Evolutionary conservation across 92 coral and sea anemone species (phyloP).

Genomic region (Plumapathes pennacea): DNA sequence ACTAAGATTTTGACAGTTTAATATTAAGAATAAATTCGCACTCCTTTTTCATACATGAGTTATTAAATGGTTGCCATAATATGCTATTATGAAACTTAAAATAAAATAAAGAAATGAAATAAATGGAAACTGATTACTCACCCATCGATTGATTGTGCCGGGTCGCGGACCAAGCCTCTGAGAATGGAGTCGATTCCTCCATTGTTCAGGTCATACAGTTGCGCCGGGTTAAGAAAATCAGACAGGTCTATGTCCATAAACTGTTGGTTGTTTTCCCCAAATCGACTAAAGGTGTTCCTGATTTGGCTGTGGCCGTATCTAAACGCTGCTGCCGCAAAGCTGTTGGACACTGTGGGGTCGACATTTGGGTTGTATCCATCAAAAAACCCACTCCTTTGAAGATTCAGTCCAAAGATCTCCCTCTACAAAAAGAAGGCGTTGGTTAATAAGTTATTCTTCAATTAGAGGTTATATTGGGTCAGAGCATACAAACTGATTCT

Average conservation of each 20-base stretch:
- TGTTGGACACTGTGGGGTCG: slow-evolving; percentile 38
- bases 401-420: neutral
- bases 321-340: slow-evolving; percentile 63
- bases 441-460: no score
- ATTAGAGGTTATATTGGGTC: no score
- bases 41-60: no score
- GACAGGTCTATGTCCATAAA: slow-evolving; percentile 17
- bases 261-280: slow-evolving; percentile 31
- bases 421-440: no score
- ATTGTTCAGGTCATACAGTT: slow-evolving; percentile 23
- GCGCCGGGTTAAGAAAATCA: slow-evolving; percentile 44
- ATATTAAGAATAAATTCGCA: no score
- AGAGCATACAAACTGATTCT: no score
- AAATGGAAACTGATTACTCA: no score
- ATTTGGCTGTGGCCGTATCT: slow-evolving; percentile 67
- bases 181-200: slow-evolving; percentile 50
- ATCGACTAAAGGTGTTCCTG: slow-evolving; percentile 23
- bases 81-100: no score
- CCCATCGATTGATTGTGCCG: slow-evolving; percentile 39
- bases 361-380: slow-evolving; percentile 29
- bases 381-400: slow-evolving; percentile 17
- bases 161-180: slow-evolving; percentile 24
- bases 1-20: no score
- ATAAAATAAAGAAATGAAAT: no score
- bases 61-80: no score